phyloP scores from a whole-genome alignment of 1,140 invertebrate species.

The Ceratina japonica region DNA sequence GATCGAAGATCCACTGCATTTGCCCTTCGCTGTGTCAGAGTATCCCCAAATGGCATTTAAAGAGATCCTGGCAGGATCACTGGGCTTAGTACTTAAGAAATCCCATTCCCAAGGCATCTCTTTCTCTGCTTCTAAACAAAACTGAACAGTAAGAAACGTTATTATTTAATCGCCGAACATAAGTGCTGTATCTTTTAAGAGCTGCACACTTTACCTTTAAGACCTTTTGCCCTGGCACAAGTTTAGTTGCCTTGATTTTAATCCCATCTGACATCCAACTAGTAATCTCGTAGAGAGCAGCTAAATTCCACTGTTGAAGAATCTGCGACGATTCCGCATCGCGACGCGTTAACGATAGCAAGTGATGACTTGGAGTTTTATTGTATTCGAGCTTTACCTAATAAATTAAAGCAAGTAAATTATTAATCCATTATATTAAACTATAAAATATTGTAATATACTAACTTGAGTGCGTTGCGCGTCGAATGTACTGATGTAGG shows the following conservation, averaged over 20 bases:
- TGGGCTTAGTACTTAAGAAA: constrained; percentile 71
- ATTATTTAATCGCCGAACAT: not conserved
- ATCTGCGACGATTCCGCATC: constrained; percentile 65
- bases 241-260: constrained; percentile 74
- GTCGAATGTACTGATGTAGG: constrained; percentile 70
- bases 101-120: constrained; percentile 75
- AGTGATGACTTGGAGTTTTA: constrained; percentile 66
- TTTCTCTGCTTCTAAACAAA: constrained; percentile 72
- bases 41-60: constrained; percentile 71
- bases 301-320: constrained; percentile 75
- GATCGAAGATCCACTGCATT: constrained; percentile 72
- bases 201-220: constrained; percentile 66
- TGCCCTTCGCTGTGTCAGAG: constrained; percentile 70
- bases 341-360: constrained; percentile 69
- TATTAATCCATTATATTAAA: not conserved
- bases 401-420: constrained; percentile 24
- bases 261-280: constrained; percentile 70
- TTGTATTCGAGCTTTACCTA: constrained; percentile 76
- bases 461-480: constrained; percentile 68
- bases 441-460: constrained; percentile 8
- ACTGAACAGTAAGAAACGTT: constrained; percentile 55
- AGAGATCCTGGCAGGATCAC: constrained; percentile 65
- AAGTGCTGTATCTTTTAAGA: no score
- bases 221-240: constrained; percentile 63
- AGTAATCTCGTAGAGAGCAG: constrained; percentile 68